Evolutionary conservation across 2,797 vertebrate genomes (phyloP).

Genomic region (Aulostomus chinensis): DNA sequence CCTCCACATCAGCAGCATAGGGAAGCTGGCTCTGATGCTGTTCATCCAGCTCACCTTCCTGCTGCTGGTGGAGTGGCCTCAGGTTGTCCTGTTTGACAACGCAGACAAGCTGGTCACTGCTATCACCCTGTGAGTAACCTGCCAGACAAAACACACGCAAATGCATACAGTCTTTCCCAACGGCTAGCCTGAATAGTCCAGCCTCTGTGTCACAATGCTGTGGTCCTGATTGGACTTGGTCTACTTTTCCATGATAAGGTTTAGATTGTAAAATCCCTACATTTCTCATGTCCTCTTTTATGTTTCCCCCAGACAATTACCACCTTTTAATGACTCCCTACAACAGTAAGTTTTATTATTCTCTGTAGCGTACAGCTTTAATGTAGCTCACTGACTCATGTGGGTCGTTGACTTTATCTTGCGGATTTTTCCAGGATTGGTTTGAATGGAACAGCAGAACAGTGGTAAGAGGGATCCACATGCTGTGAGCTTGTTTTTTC

Average conservation of each 20-base stretch:
- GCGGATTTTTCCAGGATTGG: slow-evolving; percentile 54
- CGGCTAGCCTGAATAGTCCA: slow-evolving; percentile 15
- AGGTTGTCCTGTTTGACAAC: slow-evolving; percentile 91
- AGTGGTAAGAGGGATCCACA: slow-evolving; percentile 69
- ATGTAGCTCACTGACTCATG: neutral
- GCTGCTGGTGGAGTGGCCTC: slow-evolving; percentile 90
- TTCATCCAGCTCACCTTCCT: slow-evolving; percentile 89
- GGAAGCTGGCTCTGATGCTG: slow-evolving; percentile 92
- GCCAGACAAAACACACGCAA: neutral
- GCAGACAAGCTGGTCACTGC: slow-evolving; percentile 89
- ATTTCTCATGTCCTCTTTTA: slow-evolving; percentile 28
- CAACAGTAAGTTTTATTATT: slow-evolving; percentile 55
- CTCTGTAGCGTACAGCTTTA: slow-evolving; percentile 6
- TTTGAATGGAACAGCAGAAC: slow-evolving; percentile 78
- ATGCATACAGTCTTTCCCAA: neutral
- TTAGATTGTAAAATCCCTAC: slow-evolving; percentile 28
- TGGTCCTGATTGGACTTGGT: slow-evolving; percentile 15
- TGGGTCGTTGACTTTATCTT: slow-evolving; percentile 14
- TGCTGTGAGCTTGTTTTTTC: neutral
- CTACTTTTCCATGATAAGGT: slow-evolving; percentile 30
- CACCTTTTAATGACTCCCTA: slow-evolving; percentile 57
- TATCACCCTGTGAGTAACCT: slow-evolving; percentile 87
- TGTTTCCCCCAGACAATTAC: slow-evolving; percentile 45
- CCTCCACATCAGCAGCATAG: slow-evolving; percentile 97
- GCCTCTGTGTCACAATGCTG: slow-evolving; percentile 11